A percentile compares a stretch with the other conserved stretches of the same genome.
These are phyloP conservation scores for Elymnias hypermnestra DNA, from an alignment of 1,140 invertebrate species.

Conservation along the genomic window DNA sequence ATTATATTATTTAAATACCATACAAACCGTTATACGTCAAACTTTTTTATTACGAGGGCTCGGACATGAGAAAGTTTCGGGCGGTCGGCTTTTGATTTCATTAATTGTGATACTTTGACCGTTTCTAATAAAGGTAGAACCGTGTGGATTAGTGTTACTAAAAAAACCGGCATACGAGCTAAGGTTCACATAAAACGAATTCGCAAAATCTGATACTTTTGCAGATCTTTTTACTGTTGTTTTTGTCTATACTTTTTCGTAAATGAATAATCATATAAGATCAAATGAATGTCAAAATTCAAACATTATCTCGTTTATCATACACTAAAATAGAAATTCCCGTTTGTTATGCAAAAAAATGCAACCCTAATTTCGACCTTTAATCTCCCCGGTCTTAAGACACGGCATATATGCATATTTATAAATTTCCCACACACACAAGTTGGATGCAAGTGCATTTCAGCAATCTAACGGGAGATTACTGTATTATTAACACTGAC, in stretches of 20 bases:
- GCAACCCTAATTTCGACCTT: conserved; percentile 30
- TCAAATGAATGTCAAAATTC: too few relatives aligned
- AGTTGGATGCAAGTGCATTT: conserved; percentile 54
- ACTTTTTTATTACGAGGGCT: conserved; percentile 45
- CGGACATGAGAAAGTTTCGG: conserved; percentile 58
- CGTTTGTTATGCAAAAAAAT: conserved; percentile 49
- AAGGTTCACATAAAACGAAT: too few relatives aligned
- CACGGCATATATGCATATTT: conserved; percentile 50
- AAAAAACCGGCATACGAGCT: too few relatives aligned
- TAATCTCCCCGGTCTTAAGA: conserved; percentile 25
- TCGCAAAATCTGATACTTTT: too few relatives aligned
- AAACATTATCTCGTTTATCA: conserved; percentile 8
- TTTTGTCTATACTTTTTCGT: too few relatives aligned
- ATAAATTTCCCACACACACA: conserved; percentile 58
- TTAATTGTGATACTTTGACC: conserved; percentile 8
- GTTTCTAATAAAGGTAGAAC: too few relatives aligned
- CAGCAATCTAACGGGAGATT: conserved; percentile 44
- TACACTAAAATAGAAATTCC: conserved; percentile 16
- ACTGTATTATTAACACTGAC: conserved; percentile 32
- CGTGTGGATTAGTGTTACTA: too few relatives aligned
- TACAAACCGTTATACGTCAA: conserved; percentile 64
- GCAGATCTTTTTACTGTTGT: too few relatives aligned
- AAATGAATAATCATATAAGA: too few relatives aligned
- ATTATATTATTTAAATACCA: conserved; percentile 68
- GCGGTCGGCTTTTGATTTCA: conserved; percentile 9